Conservation (phyloP, 2,888 invertebrate species). For the Lasioglossum oenotherae region DNA sequence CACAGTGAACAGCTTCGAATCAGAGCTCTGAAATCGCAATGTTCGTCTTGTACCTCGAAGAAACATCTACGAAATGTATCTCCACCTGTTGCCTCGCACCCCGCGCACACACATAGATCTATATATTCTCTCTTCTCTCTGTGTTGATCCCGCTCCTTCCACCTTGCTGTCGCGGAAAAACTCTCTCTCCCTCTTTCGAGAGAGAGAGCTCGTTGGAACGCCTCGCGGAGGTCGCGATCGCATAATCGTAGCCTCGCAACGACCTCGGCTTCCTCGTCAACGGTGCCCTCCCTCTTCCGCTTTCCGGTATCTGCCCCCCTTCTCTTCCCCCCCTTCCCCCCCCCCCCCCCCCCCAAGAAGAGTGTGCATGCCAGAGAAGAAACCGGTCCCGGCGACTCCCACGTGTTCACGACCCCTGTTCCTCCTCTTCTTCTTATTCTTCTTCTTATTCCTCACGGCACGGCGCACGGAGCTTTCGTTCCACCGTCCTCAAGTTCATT, state of each 20-base stretch:
- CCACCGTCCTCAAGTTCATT: conserved; percentile 30
- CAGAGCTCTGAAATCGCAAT: not conserved
- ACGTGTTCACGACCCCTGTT: conserved; percentile 64
- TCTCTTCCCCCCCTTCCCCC: not conserved
- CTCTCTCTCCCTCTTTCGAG: not conserved
- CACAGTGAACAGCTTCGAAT: not conserved
- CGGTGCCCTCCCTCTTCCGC: conserved; percentile 48
- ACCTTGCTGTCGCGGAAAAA: not conserved
- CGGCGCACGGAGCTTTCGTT: conserved; percentile 49
- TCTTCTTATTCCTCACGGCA: conserved; percentile 46
- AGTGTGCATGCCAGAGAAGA: conserved; percentile 70
- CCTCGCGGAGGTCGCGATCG: conserved; percentile 40
- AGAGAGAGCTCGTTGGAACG: conserved; percentile 21
- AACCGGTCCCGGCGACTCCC: conserved; percentile 68
- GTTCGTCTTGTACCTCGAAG: not conserved
- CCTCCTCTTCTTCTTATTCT: conserved; percentile 64
- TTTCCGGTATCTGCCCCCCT: conserved; percentile 46
- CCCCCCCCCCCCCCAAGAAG: conserved; percentile 14
- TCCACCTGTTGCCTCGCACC: conserved; percentile 1
- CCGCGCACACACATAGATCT: not conserved
- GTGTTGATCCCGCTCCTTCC: not conserved
- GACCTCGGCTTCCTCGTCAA: conserved; percentile 60
- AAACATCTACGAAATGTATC: not conserved
- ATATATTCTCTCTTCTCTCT: conserved; percentile 15
- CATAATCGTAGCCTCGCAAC: conserved; percentile 49